A percentile compares a stretch with the other conserved stretches of the same genome.
Evolutionary conservation across 2,888 invertebrate genomes (phyloP).

Genomic region (Esperia sulphurella): DNA sequence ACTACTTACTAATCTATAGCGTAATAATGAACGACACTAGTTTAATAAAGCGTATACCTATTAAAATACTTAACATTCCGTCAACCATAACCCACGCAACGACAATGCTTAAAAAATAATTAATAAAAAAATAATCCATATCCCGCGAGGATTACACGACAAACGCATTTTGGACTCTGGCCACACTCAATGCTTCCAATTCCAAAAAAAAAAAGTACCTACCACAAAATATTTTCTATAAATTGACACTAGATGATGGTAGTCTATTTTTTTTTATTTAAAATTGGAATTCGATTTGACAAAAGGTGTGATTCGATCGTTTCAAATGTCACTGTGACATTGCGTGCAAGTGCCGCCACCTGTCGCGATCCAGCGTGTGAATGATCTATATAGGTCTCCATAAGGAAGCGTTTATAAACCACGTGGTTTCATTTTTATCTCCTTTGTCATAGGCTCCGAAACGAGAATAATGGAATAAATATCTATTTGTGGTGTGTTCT

Average conservation of each 20-base stretch:
- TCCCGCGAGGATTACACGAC: constrained; percentile 76
- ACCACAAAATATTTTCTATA: constrained; percentile 25
- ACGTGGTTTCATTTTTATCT: too few relatives aligned
- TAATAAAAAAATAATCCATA: constrained; percentile 64
- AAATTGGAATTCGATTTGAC: constrained; percentile 31
- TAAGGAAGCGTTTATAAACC: too few relatives aligned
- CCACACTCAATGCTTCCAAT: constrained; percentile 69
- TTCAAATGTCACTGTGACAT: constrained; percentile 39
- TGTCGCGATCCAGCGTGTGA: constrained; percentile 56
- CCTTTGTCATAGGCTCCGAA: too few relatives aligned
- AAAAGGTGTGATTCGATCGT: constrained; percentile 48
- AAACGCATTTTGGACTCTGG: constrained; percentile 71
- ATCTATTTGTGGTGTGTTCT: too few relatives aligned
- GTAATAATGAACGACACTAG: constrained; percentile 55
- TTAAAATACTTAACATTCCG: constrained; percentile 32
- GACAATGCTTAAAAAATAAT: constrained; percentile 58
- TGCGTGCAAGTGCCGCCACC: constrained; percentile 56
- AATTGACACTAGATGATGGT: background rate
- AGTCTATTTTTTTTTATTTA: constrained; percentile 23
- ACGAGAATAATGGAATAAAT: too few relatives aligned
- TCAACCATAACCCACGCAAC: constrained; percentile 60
- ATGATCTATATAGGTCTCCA: constrained; percentile 28
- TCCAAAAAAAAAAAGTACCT: constrained; percentile 43
- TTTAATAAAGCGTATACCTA: constrained; percentile 40
- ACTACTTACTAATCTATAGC: too few relatives aligned